Percentiles rank a stretch among this genome's conserved stretches.
Conservation (phyloP, 2,797 vertebrate genomes). For the Ateles fusciceps region DNA sequence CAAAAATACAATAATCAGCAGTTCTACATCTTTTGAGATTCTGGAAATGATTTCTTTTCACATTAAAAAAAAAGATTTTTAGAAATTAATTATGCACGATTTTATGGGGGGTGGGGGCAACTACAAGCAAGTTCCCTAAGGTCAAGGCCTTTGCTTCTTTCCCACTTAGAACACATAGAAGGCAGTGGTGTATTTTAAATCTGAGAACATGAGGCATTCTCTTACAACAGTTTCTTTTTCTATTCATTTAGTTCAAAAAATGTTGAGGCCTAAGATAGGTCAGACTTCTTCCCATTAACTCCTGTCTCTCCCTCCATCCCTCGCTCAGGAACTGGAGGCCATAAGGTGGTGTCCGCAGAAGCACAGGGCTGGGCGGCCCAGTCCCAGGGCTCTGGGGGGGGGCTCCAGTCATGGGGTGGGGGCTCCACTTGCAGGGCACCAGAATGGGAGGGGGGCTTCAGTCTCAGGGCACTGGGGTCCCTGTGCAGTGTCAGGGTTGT, state of each 20-base stretch:
- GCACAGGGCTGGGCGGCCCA: background rate
- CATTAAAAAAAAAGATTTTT: background rate
- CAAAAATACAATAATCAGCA: background rate
- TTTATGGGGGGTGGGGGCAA: no score
- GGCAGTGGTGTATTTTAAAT: background rate
- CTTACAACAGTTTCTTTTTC: background rate
- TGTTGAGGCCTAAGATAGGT: background rate
- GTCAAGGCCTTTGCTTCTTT: background rate
- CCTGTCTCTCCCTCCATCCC: background rate
- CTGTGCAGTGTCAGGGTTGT: background rate
- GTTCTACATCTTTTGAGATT: background rate
- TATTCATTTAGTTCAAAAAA: background rate
- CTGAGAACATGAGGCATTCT: background rate
- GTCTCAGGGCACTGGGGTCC: background rate
- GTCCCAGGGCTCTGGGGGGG: fast-evolving
- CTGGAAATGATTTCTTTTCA: background rate
- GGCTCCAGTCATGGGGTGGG: no score
- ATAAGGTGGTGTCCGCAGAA: fast-evolving
- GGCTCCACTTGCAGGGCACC: no score
- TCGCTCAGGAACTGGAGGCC: background rate
- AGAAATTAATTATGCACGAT: background rate
- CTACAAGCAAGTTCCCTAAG: background rate
- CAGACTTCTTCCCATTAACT: no score
- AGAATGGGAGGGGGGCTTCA: no score
- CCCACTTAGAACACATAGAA: background rate